A percentile compares a stretch with the other conserved stretches of the same genome.
These are phyloP conservation scores for Hetaerina americana DNA, from an alignment of 1,140 invertebrate species.

Conservation along the genomic window DNA sequence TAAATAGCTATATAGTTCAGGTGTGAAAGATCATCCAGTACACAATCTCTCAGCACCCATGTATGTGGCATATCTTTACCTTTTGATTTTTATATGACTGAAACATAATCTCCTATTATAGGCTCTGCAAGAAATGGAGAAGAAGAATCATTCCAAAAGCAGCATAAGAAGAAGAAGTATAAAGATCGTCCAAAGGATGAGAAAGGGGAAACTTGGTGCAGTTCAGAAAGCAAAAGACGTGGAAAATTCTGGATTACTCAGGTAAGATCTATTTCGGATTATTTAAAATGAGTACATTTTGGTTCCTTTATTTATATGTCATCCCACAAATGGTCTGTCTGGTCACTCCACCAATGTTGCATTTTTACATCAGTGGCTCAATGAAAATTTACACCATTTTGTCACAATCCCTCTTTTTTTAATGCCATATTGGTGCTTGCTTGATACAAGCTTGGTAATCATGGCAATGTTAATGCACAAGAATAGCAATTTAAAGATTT, in stretches of 20 bases:
- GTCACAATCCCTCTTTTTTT: no score
- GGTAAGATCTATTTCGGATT: no score
- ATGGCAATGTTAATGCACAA: no score
- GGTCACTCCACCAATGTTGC: no score
- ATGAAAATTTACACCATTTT: no score
- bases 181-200: slow-evolving; percentile 10
- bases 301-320: not conserved
- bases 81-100: not conserved
- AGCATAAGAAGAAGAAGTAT: slow-evolving; percentile 19
- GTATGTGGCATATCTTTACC: not conserved
- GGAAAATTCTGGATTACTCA: not conserved
- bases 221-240: not conserved
- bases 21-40: no score
- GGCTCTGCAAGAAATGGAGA: slow-evolving; percentile 10
- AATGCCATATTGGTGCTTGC: no score
- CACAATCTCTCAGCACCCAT: no score
- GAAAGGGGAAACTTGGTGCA: not conserved
- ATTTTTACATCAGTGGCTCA: no score
- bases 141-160: slow-evolving; percentile 14
- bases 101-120: slow-evolving; percentile 8
- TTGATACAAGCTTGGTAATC: no score
- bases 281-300: not conserved
- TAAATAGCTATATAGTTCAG: no score
- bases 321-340: not conserved
- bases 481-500: no score